phyloP scores from a whole-genome alignment of 2,113 vertebrate genomes.

The Amphiprion percula region DNA sequence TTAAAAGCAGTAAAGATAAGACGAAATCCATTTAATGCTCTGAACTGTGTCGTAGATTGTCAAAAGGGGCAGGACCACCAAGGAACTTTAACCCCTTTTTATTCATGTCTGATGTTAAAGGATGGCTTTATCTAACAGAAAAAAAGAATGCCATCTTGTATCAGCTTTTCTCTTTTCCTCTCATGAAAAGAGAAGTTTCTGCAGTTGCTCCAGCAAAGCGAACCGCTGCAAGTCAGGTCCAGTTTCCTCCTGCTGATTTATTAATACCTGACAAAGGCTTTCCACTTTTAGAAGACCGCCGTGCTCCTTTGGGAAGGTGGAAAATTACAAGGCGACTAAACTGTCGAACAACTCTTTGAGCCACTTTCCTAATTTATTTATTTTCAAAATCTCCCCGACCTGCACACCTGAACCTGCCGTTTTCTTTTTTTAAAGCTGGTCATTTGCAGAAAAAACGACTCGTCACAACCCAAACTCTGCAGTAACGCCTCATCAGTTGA shows the following conservation, averaged over 20 bases:
- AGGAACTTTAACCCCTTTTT: not conserved
- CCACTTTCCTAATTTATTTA: not conserved
- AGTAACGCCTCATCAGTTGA: not conserved
- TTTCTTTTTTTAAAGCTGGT: too few relatives aligned
- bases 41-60: slow-evolving; percentile 41
- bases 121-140: not conserved
- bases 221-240: not conserved
- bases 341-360: not conserved
- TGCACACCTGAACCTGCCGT: not conserved
- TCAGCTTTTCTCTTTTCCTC: too few relatives aligned
- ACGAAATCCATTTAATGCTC: slow-evolving; percentile 28
- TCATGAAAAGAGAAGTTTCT: too few relatives aligned
- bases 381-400: not conserved
- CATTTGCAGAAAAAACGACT: too few relatives aligned
- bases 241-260: slow-evolving; percentile 25
- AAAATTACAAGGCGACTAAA: slow-evolving; percentile 6
- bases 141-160: not conserved
- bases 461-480: too few relatives aligned
- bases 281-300: not conserved
- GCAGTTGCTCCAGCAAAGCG: too few relatives aligned
- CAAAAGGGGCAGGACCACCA: slow-evolving; percentile 41
- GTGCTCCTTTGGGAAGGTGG: slow-evolving; percentile 13
- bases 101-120: not conserved
- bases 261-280: slow-evolving; percentile 9
- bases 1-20: slow-evolving; percentile 5